A percentile compares a stretch with the other conserved stretches of the same genome.
phyloP scores from a whole-genome alignment of 2,888 invertebrate genomes.

The Trachelus troglodyta region DNA sequence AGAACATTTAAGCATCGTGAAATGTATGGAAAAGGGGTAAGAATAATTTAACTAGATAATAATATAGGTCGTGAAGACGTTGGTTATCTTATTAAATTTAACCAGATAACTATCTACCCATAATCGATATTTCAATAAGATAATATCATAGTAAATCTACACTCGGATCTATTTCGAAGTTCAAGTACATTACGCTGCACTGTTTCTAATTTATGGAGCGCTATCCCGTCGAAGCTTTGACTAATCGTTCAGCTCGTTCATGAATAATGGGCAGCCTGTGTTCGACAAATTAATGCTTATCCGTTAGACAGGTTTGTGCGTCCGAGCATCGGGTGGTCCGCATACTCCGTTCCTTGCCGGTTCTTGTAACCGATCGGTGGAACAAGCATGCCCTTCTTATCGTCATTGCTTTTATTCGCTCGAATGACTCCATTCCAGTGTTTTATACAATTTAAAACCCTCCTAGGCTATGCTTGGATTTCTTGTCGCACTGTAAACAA shows the following conservation, averaged over 20 bases:
- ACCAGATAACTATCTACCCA: neutral
- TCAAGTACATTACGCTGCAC: neutral
- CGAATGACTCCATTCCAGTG: neutral
- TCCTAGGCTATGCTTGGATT: neutral
- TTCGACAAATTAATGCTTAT: conserved; percentile 6
- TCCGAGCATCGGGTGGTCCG: neutral
- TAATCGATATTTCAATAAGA: neutral
- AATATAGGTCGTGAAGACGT: neutral
- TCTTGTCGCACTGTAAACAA: neutral
- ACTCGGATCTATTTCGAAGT: neutral
- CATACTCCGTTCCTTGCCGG: neutral
- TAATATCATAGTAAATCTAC: neutral
- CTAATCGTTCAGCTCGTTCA: neutral
- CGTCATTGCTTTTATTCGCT: neutral
- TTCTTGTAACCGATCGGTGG: neutral
- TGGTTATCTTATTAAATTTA: neutral
- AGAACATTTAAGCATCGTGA: neutral
- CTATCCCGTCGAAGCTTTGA: conserved; percentile 1
- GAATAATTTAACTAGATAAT: neutral
- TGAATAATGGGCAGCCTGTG: conserved; percentile 4
- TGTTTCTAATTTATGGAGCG: neutral
- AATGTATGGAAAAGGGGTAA: neutral
- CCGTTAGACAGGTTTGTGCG: conserved; percentile 1
- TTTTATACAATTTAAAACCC: neutral
- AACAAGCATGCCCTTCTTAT: neutral